Percentiles rank a stretch among this genome's conserved stretches.
These are phyloP conservation scores for Petrophora chlorosata DNA, from an alignment of 2,888 invertebrate species.

Conservation along the genomic window DNA sequence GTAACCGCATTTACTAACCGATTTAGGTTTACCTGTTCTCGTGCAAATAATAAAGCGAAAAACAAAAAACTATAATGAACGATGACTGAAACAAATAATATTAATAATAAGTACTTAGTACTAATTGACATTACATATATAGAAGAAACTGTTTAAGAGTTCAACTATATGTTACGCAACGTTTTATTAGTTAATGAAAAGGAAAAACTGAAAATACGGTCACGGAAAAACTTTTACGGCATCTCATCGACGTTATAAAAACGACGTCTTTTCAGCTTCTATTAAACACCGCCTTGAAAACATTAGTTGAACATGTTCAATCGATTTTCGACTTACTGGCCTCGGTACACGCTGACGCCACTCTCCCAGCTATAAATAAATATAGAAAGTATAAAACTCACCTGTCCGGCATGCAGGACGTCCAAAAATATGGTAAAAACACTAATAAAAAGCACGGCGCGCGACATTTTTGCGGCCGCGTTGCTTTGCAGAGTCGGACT, in stretches of 20 bases:
- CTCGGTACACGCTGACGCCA: slow-evolving; percentile 33
- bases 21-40: too few species aligned
- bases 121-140: not conserved
- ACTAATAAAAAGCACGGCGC: slow-evolving; percentile 84
- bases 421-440: slow-evolving; percentile 84
- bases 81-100: not conserved
- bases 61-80: not conserved
- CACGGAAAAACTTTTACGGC: slow-evolving; percentile 67
- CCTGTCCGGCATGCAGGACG: slow-evolving; percentile 83
- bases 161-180: slow-evolving; percentile 59
- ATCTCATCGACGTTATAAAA: slow-evolving; percentile 48
- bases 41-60: too few species aligned
- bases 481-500: slow-evolving; percentile 62
- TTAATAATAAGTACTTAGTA: not conserved
- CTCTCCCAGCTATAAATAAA: slow-evolving; percentile 27
- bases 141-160: not conserved
- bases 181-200: slow-evolving; percentile 39
- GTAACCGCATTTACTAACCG: too few species aligned
- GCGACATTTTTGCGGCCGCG: slow-evolving; percentile 85
- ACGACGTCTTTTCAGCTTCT: slow-evolving; percentile 68
- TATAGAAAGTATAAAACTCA: slow-evolving; percentile 56
- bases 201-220: slow-evolving; percentile 44
- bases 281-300: slow-evolving; percentile 75
- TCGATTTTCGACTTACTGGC: slow-evolving; percentile 73
- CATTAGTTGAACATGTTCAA: slow-evolving; percentile 68